Percentiles rank a stretch among this genome's conserved stretches.
phyloP scores from a whole-genome alignment of 2,113 vertebrate genomes.

The Odontesthes bonariensis region DNA sequence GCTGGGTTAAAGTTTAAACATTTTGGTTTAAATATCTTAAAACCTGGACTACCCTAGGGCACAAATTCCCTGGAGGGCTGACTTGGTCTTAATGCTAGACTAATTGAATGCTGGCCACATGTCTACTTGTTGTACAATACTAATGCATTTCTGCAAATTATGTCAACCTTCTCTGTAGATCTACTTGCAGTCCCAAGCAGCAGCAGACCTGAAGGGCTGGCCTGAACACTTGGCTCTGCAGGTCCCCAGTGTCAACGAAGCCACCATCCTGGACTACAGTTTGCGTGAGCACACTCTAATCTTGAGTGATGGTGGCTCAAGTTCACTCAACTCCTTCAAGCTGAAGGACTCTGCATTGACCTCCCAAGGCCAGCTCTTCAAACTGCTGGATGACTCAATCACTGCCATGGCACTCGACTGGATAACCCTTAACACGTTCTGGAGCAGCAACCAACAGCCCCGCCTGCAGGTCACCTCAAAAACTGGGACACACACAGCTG shows the following conservation, averaged over 20 bases:
- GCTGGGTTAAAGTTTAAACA: no score
- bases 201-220: conserved; percentile 70
- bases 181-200: conserved; percentile 83
- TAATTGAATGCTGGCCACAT: no score
- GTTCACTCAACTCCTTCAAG: conserved; percentile 80
- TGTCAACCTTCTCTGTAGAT: conserved; percentile 79
- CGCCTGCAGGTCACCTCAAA: conserved; percentile 82
- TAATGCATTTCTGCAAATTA: background rate
- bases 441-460: conserved; percentile 83
- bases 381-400: conserved; percentile 78
- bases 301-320: conserved; percentile 78
- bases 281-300: conserved; percentile 83
- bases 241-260: conserved; percentile 76
- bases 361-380: conserved; percentile 76
- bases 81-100: no score
- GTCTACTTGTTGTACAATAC: no score
- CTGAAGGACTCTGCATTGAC: conserved; percentile 76
- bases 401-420: conserved; percentile 88
- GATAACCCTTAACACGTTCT: conserved; percentile 88
- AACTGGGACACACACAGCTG: conserved; percentile 69
- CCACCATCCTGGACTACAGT: conserved; percentile 85
- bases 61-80: no score
- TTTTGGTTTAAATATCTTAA: no score
- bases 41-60: no score
- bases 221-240: conserved; percentile 83